Conservation (phyloP, 2,888 invertebrate genomes). For the Sipha maydis region DNA sequence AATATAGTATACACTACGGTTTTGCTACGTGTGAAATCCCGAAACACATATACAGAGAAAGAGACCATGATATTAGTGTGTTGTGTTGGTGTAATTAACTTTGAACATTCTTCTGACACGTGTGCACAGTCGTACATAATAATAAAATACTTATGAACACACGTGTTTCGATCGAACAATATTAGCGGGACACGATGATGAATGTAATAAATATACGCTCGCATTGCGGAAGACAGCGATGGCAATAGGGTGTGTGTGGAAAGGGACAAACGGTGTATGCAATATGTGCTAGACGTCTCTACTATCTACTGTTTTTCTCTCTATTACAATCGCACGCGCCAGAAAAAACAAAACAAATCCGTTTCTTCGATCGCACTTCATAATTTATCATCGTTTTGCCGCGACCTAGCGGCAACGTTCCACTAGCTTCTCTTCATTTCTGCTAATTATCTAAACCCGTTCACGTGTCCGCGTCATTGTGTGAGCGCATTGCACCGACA, state of each 20-base stretch:
- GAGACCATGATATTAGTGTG: not conserved
- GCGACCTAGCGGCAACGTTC: no score
- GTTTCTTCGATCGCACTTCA: not conserved
- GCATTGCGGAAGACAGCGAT: no score
- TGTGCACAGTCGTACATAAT: not conserved
- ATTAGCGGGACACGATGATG: not conserved
- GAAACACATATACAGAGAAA: not conserved
- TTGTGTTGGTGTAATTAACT: not conserved
- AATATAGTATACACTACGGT: no score
- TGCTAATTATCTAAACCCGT: conserved; percentile 52
- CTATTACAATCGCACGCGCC: not conserved
- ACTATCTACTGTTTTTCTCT: not conserved
- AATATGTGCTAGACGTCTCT: not conserved
- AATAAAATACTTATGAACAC: not conserved
- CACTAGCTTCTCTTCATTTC: conserved; percentile 16
- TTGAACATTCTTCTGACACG: not conserved
- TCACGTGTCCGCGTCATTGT: conserved; percentile 31
- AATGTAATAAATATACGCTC: not conserved
- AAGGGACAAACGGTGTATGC: not conserved
- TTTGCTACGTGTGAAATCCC: not conserved
- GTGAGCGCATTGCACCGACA: not conserved
- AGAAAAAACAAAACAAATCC: conserved; percentile 24
- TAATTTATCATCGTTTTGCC: conserved; percentile 4
- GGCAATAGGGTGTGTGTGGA: not conserved
- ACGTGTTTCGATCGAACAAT: not conserved